Conservation (phyloP, 2,797 vertebrate species). For the Cryptoblepharus egeriae region DNA sequence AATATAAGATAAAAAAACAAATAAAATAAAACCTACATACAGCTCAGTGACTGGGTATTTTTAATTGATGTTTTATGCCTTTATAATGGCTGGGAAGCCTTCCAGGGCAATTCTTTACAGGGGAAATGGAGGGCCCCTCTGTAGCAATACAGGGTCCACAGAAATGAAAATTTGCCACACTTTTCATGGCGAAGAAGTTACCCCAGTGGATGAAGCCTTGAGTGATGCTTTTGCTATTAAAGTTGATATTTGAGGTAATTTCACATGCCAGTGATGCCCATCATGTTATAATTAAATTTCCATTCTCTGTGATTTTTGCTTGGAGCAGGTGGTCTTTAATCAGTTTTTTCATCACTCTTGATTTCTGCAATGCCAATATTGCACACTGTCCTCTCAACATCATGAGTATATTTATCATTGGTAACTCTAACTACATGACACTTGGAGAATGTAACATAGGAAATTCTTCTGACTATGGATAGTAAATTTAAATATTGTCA, state of each 20-base stretch:
- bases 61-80: too few species aligned
- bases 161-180: background rate
- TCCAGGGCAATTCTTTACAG: too few species aligned
- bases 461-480: background rate
- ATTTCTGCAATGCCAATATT: conserved; percentile 15
- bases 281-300: conserved; percentile 56
- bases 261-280: conserved; percentile 56
- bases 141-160: too few species aligned
- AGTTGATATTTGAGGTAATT: conserved; percentile 51
- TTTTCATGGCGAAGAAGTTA: background rate
- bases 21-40: too few species aligned
- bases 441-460: background rate
- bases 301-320: conserved; percentile 26
- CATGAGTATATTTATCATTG: background rate
- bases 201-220: conserved; percentile 28
- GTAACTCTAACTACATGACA: background rate
- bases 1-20: too few species aligned
- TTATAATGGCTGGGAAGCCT: too few species aligned
- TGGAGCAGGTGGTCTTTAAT: conserved; percentile 59
- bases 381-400: accelerated
- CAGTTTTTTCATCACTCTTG: conserved; percentile 39
- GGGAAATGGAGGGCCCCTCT: too few species aligned
- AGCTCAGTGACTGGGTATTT: too few species aligned
- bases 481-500: background rate
- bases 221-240: conserved; percentile 40